Evolutionary conservation across 2,113 vertebrate species (phyloP), one percentile per base, ranked within the genome.

Genomic region (Scytalopus superciliaris): DNA sequence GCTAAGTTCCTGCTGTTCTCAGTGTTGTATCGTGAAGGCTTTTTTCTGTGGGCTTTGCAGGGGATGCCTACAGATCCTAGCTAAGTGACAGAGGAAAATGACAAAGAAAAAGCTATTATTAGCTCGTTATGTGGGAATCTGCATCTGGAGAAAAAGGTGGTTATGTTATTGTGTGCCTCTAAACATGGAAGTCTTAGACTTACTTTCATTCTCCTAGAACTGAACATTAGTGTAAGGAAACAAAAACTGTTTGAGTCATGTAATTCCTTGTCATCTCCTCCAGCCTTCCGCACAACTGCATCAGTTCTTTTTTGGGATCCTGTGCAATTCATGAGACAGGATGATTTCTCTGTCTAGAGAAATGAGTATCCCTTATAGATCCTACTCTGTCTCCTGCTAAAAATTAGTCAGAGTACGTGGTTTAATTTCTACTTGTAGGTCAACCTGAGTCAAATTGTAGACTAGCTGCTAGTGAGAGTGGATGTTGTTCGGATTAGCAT

Each of bases 11-110:
- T 50, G 24, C 84, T 89, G 68, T 68, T 76, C 37, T 86, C 45
- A 55, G 22, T 53, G n/a, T 76, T 2, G 4, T 35, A 50, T 86
- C 40, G 40, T 0, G 0, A 4, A 57, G 16, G 8, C 16, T 73
- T 76, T 93, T 88, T 69, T 30, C 50, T 83, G 35, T 80, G 18
- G 30, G 50, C 50, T 92, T 88, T 90, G 59, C 60, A 57, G 50
- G 37, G 44, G 8, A 1, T 64, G 39, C 75, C 39, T 47, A 9
- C 39, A 75, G n/a, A 40, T 76, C 17, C 3, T 1, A 6, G 31
- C 37, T 76, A 76, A 83, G 19, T 8, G 19, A 37, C 9, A 14
- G 53, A 73, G 25, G 39, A 86, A 85, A 73, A 72, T n/a, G 4
- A 57, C 4, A 14, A 62, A 76, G 33, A 28, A 66, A 85, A 75